Conservation (phyloP, 2,113 vertebrate species). For the Triplophysa tibetana region DNA sequence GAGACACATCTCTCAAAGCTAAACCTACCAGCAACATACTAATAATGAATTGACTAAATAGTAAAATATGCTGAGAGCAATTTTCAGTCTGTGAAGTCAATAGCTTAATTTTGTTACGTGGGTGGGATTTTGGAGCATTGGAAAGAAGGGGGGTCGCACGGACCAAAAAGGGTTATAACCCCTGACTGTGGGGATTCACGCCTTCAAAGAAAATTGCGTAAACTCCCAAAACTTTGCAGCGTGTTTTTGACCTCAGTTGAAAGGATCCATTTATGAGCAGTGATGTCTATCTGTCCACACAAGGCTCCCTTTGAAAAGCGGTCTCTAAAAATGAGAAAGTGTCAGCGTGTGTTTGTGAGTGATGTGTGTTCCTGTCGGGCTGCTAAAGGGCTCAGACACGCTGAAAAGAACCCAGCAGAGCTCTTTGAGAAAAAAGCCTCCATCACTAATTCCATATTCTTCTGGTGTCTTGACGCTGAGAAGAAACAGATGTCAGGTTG, state of each 20-base stretch:
- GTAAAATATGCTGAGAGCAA: no score
- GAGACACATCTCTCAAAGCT: no score
- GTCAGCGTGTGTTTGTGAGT: conserved; percentile 49
- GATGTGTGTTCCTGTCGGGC: conserved; percentile 49
- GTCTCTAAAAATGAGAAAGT: conserved; percentile 13
- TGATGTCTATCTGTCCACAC: neutral
- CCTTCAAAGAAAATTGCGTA: no score
- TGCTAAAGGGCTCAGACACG: conserved; percentile 56
- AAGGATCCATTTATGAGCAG: neutral
- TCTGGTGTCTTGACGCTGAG: conserved; percentile 15
- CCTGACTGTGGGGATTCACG: no score
- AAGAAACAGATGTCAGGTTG: conserved; percentile 27
- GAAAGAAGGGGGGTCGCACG: no score
- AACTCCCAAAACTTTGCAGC: neutral
- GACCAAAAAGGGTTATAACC: no score
- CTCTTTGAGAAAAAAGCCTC: conserved; percentile 31
- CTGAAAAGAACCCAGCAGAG: conserved; percentile 62
- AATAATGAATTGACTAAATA: no score
- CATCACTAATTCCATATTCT: conserved; percentile 15
- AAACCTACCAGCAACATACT: no score
- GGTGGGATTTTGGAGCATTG: no score
- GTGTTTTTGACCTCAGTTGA: neutral
- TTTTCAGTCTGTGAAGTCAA: no score
- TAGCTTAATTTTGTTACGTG: no score
- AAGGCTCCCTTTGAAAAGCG: neutral